A percentile compares a stretch with the other conserved stretches of the same genome.
Conservation (phyloP, 2,113 vertebrate species). For the Dermatemys mawii region DNA sequence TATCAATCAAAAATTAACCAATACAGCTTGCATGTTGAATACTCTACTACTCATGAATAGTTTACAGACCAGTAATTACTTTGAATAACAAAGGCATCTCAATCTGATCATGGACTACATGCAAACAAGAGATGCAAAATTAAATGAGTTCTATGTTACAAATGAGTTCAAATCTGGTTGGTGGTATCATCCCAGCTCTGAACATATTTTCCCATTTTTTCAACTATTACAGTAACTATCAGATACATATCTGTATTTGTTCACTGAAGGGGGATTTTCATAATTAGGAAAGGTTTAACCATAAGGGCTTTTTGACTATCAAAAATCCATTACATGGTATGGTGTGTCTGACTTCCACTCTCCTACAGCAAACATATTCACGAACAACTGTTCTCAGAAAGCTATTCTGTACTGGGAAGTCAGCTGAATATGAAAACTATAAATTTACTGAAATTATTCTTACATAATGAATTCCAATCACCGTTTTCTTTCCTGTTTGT, state of each 20-base stretch:
- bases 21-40: neutral
- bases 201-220: neutral
- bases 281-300: neutral
- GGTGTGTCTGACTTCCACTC: neutral
- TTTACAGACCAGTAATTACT: neutral
- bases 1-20: neutral
- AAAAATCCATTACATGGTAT: neutral
- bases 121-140: neutral
- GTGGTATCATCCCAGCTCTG: neutral
- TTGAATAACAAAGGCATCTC: accelerated
- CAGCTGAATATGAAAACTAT: neutral
- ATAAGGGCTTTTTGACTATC: neutral
- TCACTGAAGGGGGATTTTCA: neutral
- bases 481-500: neutral
- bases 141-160: neutral
- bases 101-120: neutral
- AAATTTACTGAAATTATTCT: neutral
- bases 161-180: neutral
- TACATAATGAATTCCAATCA: neutral
- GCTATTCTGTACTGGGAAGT: neutral
- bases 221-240: neutral
- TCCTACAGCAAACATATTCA: neutral
- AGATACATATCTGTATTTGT: neutral
- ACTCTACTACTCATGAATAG: neutral
- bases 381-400: neutral